Evolutionary conservation across 1,140 invertebrate species (phyloP).

Genomic region (Drosophila bifasciata): DNA sequence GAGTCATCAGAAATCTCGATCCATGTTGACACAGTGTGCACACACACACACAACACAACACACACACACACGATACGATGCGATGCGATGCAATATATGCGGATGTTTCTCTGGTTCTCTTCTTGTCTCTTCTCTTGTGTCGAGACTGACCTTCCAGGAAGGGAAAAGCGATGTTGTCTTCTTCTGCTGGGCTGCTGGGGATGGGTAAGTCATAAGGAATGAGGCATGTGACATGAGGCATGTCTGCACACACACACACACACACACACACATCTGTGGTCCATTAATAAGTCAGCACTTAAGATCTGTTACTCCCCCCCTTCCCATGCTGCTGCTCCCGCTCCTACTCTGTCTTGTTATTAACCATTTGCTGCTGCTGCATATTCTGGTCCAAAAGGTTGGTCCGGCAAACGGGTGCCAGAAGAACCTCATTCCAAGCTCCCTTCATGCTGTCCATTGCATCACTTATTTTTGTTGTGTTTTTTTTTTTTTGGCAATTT

Average conservation of each 20-base stretch:
- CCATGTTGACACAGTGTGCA: too few relatives aligned
- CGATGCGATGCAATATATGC: too few relatives aligned
- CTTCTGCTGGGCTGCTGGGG: too few relatives aligned
- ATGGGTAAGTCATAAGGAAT: too few relatives aligned
- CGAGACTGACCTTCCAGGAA: constrained; percentile 47
- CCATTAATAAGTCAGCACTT: constrained; percentile 54
- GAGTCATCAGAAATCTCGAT: constrained; percentile 58
- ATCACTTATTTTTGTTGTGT: constrained; percentile 2
- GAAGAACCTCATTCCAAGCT: too few relatives aligned
- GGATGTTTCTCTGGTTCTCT: too few relatives aligned
- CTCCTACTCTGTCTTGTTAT: constrained; percentile 18
- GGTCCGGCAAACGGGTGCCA: background rate
- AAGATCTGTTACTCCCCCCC: constrained; percentile 3
- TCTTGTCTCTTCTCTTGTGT: too few relatives aligned
- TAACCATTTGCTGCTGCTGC: constrained; percentile 33
- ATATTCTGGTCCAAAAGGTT: background rate
- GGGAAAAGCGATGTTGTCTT: constrained; percentile 22
- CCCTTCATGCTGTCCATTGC: background rate
- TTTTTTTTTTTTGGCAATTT: background rate
- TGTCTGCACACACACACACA: constrained; percentile 26
- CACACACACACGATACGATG: too few relatives aligned
- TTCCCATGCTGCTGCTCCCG: background rate
- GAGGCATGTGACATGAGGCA: background rate
- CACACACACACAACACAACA: too few relatives aligned
- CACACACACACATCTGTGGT: constrained; percentile 30